Evolutionary conservation across 2,797 vertebrate species (phyloP).

Genomic region (Manis crassicaudata): DNA sequence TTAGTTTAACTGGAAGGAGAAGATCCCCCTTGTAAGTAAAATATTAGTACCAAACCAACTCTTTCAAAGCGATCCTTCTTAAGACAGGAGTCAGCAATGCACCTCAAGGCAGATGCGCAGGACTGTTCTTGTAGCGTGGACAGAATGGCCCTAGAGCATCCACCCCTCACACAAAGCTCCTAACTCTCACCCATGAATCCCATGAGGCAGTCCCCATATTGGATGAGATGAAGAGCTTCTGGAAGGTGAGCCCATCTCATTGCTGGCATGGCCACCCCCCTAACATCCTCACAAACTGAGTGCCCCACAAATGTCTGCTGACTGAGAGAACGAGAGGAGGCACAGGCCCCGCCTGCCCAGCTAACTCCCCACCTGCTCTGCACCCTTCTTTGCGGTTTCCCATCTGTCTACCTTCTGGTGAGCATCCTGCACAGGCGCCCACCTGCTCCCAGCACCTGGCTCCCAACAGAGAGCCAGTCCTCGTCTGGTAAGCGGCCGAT

Average conservation of each 20-base stretch:
- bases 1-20: background rate
- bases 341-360: accelerated
- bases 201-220: accelerated
- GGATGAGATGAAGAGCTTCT: background rate
- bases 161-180: background rate
- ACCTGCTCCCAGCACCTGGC: background rate
- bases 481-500: background rate
- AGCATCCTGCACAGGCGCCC: background rate
- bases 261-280: background rate
- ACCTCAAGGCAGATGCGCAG: background rate
- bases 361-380: accelerated
- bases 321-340: background rate
- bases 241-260: background rate
- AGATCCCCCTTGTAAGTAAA: too few relatives aligned
- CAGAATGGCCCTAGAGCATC: accelerated
- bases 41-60: background rate
- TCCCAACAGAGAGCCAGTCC: background rate
- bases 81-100: accelerated
- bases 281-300: too few relatives aligned
- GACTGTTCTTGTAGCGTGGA: too few relatives aligned
- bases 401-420: background rate
- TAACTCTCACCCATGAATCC: too few relatives aligned
- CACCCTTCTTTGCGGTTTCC: too few relatives aligned
- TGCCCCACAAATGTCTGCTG: background rate
- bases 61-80: background rate